phyloP scores from a whole-genome alignment of 2,797 vertebrate genomes.

The Astyanax mexicanus region DNA sequence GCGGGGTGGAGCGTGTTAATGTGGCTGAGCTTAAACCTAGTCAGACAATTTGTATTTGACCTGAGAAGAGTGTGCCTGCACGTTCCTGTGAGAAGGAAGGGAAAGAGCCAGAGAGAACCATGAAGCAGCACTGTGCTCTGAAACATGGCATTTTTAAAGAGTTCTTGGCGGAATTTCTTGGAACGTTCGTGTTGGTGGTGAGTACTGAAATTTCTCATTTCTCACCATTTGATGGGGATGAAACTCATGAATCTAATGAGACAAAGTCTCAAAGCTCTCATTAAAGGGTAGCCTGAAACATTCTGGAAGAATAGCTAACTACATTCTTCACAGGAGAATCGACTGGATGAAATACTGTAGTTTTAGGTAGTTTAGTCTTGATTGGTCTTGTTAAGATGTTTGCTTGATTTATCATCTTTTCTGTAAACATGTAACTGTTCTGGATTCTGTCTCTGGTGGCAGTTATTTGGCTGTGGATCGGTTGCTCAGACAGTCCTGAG shows the following conservation, averaged over 20 bases:
- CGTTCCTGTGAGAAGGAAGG: not conserved
- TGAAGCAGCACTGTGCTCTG: slow-evolving; percentile 86
- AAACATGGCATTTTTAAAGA: slow-evolving; percentile 89
- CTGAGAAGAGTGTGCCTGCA: slow-evolving; percentile 49
- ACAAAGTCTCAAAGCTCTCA: not conserved
- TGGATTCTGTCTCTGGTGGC: slow-evolving; percentile 35
- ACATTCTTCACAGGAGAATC: not conserved
- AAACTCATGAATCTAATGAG: not conserved
- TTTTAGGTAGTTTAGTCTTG: not conserved
- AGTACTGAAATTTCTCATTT: slow-evolving; percentile 70
- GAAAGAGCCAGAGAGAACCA: slow-evolving; percentile 61
- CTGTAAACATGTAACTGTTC: not conserved
- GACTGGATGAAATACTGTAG: not conserved
- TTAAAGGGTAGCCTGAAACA: not conserved
- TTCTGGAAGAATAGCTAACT: not conserved
- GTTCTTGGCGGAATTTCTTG: slow-evolving; percentile 93
- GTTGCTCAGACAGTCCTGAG: slow-evolving; percentile 92
- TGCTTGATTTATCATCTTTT: not conserved
- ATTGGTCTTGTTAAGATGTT: not conserved
- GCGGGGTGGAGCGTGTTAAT: not conserved
- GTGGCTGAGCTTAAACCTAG: not conserved
- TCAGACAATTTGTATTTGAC: slow-evolving; percentile 22
- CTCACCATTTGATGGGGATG: not conserved
- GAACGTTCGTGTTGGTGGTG: slow-evolving; percentile 93
- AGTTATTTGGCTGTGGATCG: slow-evolving; percentile 91